A percentile compares a stretch with the other conserved stretches of the same genome.
Conservation (phyloP, 2,888 invertebrate species). For the Lissonota sp. region DNA sequence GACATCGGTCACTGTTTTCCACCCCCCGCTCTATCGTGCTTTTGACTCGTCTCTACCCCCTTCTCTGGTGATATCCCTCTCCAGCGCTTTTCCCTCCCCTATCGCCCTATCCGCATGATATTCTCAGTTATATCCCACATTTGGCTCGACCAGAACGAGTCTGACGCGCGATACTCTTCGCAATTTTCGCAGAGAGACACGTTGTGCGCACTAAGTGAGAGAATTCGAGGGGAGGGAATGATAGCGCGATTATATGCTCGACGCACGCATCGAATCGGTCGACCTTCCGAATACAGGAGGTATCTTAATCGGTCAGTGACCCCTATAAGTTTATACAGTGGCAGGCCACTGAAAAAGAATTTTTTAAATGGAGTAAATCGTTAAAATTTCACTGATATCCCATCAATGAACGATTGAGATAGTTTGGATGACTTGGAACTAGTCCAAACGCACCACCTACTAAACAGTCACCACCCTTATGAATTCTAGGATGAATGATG, state of each 20-base stretch:
- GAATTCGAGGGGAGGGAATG: neutral
- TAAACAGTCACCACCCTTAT: too few species aligned
- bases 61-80: neutral
- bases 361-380: too few species aligned
- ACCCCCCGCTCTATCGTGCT: constrained; percentile 58
- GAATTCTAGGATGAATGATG: too few species aligned
- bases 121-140: constrained; percentile 9
- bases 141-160: constrained; percentile 5
- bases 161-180: neutral
- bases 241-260: constrained; percentile 3
- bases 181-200: constrained; percentile 9
- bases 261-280: neutral
- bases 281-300: too few species aligned
- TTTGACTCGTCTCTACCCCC: neutral
- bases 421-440: too few species aligned
- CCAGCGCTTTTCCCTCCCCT: neutral
- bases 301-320: too few species aligned
- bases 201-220: constrained; percentile 16
- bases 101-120: neutral
- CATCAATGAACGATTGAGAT: too few species aligned
- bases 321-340: too few species aligned
- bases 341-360: too few species aligned
- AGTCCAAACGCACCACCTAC: too few species aligned
- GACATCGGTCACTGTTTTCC: constrained; percentile 70
- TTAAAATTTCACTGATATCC: too few species aligned